Evolutionary conservation across 2,888 invertebrate genomes (phyloP), one percentile per base, ranked within the genome.

Genomic region (Pandemis corylana): DNA sequence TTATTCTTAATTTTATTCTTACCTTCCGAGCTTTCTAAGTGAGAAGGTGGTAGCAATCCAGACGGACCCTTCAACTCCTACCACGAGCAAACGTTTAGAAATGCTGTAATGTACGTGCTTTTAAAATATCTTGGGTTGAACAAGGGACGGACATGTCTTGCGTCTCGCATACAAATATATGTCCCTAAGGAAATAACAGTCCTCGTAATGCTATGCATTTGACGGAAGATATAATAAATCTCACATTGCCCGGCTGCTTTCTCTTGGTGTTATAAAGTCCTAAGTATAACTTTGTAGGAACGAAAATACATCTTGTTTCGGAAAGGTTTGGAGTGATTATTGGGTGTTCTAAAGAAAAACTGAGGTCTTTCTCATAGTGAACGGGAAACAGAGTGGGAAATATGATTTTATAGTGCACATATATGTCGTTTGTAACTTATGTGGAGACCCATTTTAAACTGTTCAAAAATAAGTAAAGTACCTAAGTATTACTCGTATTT

Each of bases 131-230:
- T 46, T 51, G n/a, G 15, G 28, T 36, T 36, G 28, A 36, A 36
- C 28, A 36, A 4, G 42, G 12, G 41, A 20, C 59, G 59, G 13
- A 28, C 65, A 46, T 20, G 65, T 13, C 46, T 20, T 49, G 46
- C 41, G 66, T 13, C 68, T 15, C 20, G 56, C 56, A 59, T 68
- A 68, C 68, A 56, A 68, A 68, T 68, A 56, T 59, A 6, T 12
- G 44, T 59, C 68, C 68, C 68, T 3, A 7, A 68, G 68, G 68
- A 68, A 68, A 68, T 68, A 68, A 68, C 12, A 20, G 20, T 42
- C 15, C 20, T 28, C 36, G 62, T 62, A 66, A 46, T 41, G 41
- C 66, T 51, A 66, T 62, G 66, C 51, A 41, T 66, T 51, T 51
- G 66, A 66, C 66, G 36, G 66, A 10, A 12, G 49, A 66, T 28